Conservation (phyloP, 2,113 vertebrate genomes). For the Phrynocephalus versicolor region DNA sequence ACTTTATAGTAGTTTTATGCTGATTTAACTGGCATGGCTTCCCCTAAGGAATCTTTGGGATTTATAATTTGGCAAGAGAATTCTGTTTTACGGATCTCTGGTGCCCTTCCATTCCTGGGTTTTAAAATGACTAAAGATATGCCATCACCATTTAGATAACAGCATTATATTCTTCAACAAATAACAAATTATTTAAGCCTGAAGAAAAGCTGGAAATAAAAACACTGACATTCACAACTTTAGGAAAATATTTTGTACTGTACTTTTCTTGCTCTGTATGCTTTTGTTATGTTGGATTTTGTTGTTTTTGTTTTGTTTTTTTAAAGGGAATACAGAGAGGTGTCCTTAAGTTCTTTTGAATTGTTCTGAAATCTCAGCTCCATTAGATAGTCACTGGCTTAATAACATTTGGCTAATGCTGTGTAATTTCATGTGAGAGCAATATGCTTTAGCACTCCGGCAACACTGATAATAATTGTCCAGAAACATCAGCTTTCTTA, state of each 20-base stretch:
- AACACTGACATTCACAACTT: neutral
- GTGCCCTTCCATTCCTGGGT: neutral
- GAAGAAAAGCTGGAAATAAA: neutral
- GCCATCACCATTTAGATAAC: neutral
- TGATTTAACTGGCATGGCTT: neutral
- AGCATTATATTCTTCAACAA: neutral
- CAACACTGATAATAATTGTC: neutral
- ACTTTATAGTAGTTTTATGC: neutral
- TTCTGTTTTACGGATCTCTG: neutral
- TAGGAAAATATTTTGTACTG: neutral
- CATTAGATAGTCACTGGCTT: neutral
- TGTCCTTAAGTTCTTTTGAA: neutral
- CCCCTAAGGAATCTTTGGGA: neutral
- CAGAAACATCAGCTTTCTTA: neutral
- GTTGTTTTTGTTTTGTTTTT: neutral
- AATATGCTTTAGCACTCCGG: constrained; percentile 7
- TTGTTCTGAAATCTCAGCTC: neutral
- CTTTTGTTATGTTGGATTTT: too few relatives aligned
- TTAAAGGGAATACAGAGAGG: neutral
- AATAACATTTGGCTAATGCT: constrained; percentile 1
- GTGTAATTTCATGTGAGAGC: neutral
- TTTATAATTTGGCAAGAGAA: neutral
- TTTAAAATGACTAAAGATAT: neutral
- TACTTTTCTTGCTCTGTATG: too few relatives aligned
- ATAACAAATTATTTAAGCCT: neutral